Conservation (phyloP, 2,113 vertebrate species). For the Ameiurus melas region DNA sequence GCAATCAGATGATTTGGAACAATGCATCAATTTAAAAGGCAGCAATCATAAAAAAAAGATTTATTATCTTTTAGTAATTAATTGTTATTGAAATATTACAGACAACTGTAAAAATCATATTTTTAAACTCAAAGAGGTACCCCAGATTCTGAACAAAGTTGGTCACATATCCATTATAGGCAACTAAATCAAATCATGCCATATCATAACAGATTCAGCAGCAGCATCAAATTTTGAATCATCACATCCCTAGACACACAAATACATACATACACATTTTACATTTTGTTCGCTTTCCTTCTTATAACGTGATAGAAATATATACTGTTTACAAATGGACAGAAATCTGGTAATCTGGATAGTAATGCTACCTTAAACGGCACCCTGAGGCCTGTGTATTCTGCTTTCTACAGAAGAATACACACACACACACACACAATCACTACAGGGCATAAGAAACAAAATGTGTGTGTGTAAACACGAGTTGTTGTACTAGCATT, state of each 20-base stretch:
- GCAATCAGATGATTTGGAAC: background rate
- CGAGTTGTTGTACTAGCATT: background rate
- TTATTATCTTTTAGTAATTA: background rate
- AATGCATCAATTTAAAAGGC: background rate
- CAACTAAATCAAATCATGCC: background rate
- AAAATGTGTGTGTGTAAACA: constrained; percentile 1
- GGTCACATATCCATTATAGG: background rate
- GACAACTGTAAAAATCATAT: background rate
- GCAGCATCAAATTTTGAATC: no score
- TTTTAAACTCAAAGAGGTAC: background rate
- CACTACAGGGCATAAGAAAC: background rate
- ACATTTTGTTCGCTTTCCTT: no score
- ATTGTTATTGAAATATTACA: background rate
- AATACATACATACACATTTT: no score
- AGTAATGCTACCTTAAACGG: no score
- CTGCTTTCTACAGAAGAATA: background rate
- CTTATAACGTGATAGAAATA: no score
- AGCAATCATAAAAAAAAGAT: background rate
- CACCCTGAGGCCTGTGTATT: no score
- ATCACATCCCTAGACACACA: no score
- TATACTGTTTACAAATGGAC: no score
- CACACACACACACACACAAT: background rate
- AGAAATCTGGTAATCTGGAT: no score
- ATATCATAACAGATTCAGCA: background rate
- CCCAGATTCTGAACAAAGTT: background rate